Conservation (phyloP, 2,797 vertebrate species). For the Enteromius treurensis region DNA sequence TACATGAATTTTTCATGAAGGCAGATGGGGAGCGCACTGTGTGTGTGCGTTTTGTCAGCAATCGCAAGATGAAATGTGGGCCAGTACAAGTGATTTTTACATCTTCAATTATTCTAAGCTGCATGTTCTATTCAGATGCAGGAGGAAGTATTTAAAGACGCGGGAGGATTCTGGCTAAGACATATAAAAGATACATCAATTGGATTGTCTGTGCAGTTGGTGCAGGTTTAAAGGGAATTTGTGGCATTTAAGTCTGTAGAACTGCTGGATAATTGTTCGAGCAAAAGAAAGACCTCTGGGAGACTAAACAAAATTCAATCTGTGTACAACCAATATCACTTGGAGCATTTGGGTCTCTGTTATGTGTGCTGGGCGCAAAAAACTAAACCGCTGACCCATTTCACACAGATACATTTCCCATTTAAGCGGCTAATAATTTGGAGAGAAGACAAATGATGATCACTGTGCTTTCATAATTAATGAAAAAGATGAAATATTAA, state of each 20-base stretch:
- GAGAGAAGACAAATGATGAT: conserved; percentile 25
- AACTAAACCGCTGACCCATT: neutral
- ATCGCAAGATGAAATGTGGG: conserved; percentile 39
- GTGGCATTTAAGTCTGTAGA: conserved; percentile 10
- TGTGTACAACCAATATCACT: neutral
- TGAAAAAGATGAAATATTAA: conserved; percentile 41
- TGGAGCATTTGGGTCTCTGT: neutral
- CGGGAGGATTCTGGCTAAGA: conserved; percentile 24
- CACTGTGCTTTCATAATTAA: conserved; percentile 36
- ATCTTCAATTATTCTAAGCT: conserved; percentile 34
- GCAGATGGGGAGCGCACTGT: conserved; percentile 70
- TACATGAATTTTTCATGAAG: conserved; percentile 79
- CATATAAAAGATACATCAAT: conserved; percentile 19
- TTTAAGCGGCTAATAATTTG: conserved; percentile 22
- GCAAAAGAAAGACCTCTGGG: neutral
- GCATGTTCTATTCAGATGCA: conserved; percentile 26
- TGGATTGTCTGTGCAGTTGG: neutral
- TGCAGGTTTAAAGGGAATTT: conserved; percentile 15
- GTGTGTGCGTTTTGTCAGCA: conserved; percentile 33
- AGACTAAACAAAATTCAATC: neutral
- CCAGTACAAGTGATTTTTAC: conserved; percentile 32
- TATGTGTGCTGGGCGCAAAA: neutral
- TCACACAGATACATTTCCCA: neutral
- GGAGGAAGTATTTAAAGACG: conserved; percentile 26
- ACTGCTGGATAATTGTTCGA: conserved; percentile 5